Percentiles rank a stretch among this genome's conserved stretches.
Evolutionary conservation across 1,140 invertebrate species (phyloP).

Genomic region (Drosophila parabipectinata): DNA sequence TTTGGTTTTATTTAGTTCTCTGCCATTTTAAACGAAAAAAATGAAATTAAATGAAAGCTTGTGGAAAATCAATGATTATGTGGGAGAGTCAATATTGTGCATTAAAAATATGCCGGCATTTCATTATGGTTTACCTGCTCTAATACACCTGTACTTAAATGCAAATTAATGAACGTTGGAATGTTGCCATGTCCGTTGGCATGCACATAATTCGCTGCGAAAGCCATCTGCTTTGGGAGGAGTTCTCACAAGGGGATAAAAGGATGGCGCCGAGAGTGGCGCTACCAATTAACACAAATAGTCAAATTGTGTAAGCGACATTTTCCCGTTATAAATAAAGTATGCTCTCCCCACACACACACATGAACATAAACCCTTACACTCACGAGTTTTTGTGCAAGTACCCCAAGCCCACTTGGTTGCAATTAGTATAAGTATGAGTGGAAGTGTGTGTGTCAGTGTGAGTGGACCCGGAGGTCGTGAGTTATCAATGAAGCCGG

Average conservation of each 20-base stretch:
- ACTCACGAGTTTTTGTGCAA: constrained; percentile 5
- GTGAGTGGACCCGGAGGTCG: constrained; percentile 25
- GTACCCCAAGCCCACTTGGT: constrained; percentile 32
- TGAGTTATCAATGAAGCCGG: constrained; percentile 49
- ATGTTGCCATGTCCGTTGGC: constrained; percentile 3
- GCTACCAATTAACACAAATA: constrained; percentile 62
- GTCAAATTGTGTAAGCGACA: constrained; percentile 40
- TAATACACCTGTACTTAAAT: background rate
- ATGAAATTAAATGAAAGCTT: constrained; percentile 44
- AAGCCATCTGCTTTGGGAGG: background rate
- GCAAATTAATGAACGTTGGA: constrained; percentile 2
- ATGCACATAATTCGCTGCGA: constrained; percentile 60
- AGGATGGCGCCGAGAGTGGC: constrained; percentile 8
- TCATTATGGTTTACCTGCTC: background rate
- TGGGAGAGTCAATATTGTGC: constrained; percentile 36
- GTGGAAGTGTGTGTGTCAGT: background rate
- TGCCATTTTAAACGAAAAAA: background rate
- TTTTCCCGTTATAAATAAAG: constrained; percentile 67
- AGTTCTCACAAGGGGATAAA: background rate
- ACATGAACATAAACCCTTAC: background rate
- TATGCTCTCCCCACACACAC: constrained; percentile 19
- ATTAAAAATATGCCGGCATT: constrained; percentile 16
- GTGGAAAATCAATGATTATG: constrained; percentile 45
- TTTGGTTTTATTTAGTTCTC: background rate
- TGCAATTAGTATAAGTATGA: constrained; percentile 34